A percentile compares a stretch with the other conserved stretches of the same genome.
Evolutionary conservation across 2,888 invertebrate genomes (phyloP).

Genomic region (Tipula unca): DNA sequence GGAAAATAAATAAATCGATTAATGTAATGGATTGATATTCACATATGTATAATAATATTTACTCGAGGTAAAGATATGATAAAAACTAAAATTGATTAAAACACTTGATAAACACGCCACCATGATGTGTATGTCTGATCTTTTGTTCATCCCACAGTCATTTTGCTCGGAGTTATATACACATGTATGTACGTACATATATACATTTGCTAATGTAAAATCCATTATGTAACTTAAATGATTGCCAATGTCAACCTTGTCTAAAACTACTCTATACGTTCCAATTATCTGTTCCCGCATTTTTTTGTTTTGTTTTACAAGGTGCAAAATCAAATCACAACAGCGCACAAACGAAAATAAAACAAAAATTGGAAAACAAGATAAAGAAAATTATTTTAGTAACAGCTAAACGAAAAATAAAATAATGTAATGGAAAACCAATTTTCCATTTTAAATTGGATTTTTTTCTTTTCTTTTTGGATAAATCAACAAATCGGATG

Average conservation of each 20-base stretch:
- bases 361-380: not conserved
- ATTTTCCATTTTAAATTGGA: not conserved
- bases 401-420: not conserved
- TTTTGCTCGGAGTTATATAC: not conserved
- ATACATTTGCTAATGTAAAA: not conserved
- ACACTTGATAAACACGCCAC: not conserved
- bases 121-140: not conserved
- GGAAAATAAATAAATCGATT: not conserved
- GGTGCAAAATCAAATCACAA: not conserved
- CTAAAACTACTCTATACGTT: not conserved
- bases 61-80: not conserved
- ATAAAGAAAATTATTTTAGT: not conserved
- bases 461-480: not conserved
- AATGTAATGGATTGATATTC: not conserved
- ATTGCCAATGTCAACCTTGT: not conserved
- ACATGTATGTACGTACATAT: too few species aligned
- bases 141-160: not conserved
- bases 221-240: not conserved
- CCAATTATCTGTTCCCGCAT: not conserved
- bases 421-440: not conserved
- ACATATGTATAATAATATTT: not conserved
- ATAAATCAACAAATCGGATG: not conserved
- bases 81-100: not conserved
- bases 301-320: not conserved
- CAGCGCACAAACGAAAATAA: not conserved